Percentiles rank a stretch among this genome's conserved stretches.
phyloP scores from a whole-genome alignment of 2,888 invertebrate species.

The Graphium colonna region DNA sequence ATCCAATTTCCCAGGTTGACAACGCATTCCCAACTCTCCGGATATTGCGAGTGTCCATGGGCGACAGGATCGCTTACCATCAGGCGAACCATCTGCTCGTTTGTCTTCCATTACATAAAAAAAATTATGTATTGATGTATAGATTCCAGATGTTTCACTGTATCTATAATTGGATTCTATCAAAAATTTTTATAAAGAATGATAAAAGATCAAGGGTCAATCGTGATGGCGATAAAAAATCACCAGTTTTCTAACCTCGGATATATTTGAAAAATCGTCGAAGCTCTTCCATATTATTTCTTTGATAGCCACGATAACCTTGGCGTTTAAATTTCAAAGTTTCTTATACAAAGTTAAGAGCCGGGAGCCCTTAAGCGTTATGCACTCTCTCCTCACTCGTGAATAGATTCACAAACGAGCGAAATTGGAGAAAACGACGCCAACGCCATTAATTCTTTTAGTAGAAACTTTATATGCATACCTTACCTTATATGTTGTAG shows the following conservation, averaged over 20 bases:
- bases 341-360: conserved; percentile 5
- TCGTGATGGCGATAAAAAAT: not conserved
- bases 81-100: too few relatives aligned
- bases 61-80: too few relatives aligned
- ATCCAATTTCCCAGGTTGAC: too few relatives aligned
- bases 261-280: not conserved
- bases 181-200: too few relatives aligned
- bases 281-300: not conserved
- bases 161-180: too few relatives aligned
- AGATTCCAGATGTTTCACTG: too few relatives aligned
- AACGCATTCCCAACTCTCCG: too few relatives aligned
- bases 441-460: conserved; percentile 11
- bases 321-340: conserved; percentile 8
- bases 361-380: conserved; percentile 21
- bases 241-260: not conserved
- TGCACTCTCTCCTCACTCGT: conserved; percentile 19
- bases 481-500: not conserved
- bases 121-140: too few relatives aligned
- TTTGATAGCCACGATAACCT: conserved; percentile 1
- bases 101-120: too few relatives aligned
- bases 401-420: conserved; percentile 11
- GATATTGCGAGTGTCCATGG: too few relatives aligned
- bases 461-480: conserved; percentile 14
- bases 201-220: conserved; percentile 8
- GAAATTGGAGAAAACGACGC: conserved; percentile 20